phyloP scores from a whole-genome alignment of 2,797 vertebrate genomes.

The Petrocephalus sullivani region DNA sequence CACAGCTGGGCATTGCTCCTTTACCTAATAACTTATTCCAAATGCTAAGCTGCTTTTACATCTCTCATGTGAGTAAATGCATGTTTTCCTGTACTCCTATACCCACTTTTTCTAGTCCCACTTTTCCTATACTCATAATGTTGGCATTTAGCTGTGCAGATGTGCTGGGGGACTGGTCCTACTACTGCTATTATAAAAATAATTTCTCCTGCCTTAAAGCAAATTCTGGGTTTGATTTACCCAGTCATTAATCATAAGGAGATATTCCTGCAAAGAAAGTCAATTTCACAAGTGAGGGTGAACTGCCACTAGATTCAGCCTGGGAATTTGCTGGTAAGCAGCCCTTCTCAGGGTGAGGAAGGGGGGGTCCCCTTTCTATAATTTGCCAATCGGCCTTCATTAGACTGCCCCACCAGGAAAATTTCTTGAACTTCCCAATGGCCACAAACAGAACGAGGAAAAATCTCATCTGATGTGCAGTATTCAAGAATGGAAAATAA shows the following conservation, averaged over 20 bases:
- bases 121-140: not conserved
- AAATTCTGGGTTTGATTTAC: not conserved
- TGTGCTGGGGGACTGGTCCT: not conserved
- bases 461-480: not conserved
- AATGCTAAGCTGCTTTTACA: not conserved
- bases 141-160: not conserved
- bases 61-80: not conserved
- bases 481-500: not conserved
- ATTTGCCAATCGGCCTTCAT: not conserved
- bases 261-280: not conserved
- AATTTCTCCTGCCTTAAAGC: not conserved
- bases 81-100: not conserved
- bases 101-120: not conserved
- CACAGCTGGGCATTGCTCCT: not conserved
- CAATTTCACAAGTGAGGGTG: not conserved
- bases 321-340: not conserved
- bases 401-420: not conserved
- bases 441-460: not conserved
- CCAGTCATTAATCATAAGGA: not conserved
- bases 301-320: not conserved
- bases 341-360: not conserved
- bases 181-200: not conserved
- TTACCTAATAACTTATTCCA: not conserved
- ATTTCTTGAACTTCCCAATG: not conserved
- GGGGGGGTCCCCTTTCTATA: not conserved